Evolutionary conservation across 2,888 invertebrate genomes (phyloP), one percentile per base, ranked within the genome.

Genomic region (Amphimallon solstitiale): DNA sequence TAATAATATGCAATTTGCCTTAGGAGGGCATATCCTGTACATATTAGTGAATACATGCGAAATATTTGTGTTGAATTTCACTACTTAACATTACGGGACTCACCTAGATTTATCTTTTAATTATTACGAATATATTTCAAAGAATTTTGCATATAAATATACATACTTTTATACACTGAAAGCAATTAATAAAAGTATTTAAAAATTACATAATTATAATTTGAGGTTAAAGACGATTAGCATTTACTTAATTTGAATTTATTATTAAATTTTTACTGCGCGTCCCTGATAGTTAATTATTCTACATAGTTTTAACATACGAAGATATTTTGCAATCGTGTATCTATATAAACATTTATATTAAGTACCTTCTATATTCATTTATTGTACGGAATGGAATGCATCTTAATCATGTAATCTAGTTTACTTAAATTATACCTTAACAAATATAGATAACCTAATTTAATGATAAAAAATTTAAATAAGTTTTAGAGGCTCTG

Each of bases 371-470:
- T 29, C 29, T 29, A 1, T 29, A 29, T 2, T 3, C 2, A 29
- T 29, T 3, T 37, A 14, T 40, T 56, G 21, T 43, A 23, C 56
- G 10, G 6, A 12, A 12, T 15, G 56, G 56, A 56, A 56, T 56
- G 56, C 15, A 15, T 14, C 23, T 14, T 56, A 40, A 38, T 56
- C 40, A 15, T 9, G 15, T 51, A 56, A 56, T 40, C 40, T 40
- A 56, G 43, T 56, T 40, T 56, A 56, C 43, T 40, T 56, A 40
- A 56, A 56, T 17, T 56, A 56, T 38, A 40, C 56, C 40, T 56
- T 17, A 56, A 56, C 56, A 56, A 56, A 56, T 40, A 56, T 10
- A 40, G 56, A 56, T 56, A 56, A 40, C 56, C 56, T 56, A 56
- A 56, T 56, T 56, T 56, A 23, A 40, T 21, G 56, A 56, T 56